Evolutionary conservation across 1,140 invertebrate species (phyloP).

Genomic region (Drosophila repleta): DNA sequence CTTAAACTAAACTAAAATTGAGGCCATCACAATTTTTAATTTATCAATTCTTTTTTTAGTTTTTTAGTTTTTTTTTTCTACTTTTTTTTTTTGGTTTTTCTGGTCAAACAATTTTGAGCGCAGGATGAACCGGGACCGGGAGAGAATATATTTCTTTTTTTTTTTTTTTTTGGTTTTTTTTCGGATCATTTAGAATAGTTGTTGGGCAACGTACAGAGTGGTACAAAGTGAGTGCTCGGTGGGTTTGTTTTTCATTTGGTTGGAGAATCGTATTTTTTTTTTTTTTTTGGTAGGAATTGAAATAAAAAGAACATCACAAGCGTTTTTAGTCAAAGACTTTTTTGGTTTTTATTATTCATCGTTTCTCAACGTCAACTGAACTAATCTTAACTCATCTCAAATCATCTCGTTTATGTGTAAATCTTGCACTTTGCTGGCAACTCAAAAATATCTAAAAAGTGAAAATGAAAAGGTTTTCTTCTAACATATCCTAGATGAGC

Average conservation of each 20-base stretch:
- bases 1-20: slow-evolving; percentile 77
- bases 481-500: too few relatives aligned
- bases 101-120: slow-evolving; percentile 47
- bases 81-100: slow-evolving; percentile 20
- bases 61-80: slow-evolving; percentile 18
- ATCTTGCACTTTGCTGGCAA: too few relatives aligned
- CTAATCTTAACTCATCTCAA: slow-evolving; percentile 3
- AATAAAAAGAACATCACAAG: slow-evolving; percentile 83
- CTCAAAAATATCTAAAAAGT: too few relatives aligned
- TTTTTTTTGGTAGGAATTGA: slow-evolving; percentile 41
- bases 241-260: slow-evolving; percentile 53
- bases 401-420: too few relatives aligned
- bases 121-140: slow-evolving; percentile 38
- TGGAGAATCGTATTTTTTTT: slow-evolving; percentile 32
- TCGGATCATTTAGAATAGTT: slow-evolving; percentile 38
- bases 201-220: slow-evolving; percentile 53
- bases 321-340: slow-evolving; percentile 83
- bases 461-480: too few relatives aligned
- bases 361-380: slow-evolving; percentile 54
- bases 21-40: slow-evolving; percentile 84
- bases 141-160: slow-evolving; percentile 25
- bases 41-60: slow-evolving; percentile 60
- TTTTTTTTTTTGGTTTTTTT: slow-evolving; percentile 28
- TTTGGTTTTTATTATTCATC: slow-evolving; percentile 77
- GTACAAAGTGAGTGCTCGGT: slow-evolving; percentile 69